Evolutionary conservation across 2,113 vertebrate species (phyloP).

Genomic region (Syngnathus floridae): DNA sequence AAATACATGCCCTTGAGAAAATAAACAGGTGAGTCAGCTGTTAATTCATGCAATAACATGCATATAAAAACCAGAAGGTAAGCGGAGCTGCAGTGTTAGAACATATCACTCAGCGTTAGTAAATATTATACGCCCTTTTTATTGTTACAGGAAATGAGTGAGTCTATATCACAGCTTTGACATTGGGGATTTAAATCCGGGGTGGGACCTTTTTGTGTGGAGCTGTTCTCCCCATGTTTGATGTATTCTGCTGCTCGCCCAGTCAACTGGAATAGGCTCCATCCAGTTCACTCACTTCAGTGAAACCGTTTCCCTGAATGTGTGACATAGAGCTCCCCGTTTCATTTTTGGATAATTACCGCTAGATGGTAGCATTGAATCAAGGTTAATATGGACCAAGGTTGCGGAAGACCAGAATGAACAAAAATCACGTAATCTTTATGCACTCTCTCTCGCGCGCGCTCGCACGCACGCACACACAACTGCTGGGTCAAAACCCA

Average conservation of each 20-base stretch:
- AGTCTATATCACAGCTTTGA: not conserved
- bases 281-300: too few species aligned
- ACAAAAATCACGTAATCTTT: not conserved
- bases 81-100: too few species aligned
- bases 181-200: not conserved
- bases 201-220: too few species aligned
- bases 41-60: not conserved
- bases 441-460: not conserved
- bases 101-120: too few species aligned
- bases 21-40: not conserved
- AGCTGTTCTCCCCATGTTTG: too few species aligned
- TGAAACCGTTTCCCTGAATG: not conserved
- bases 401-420: not conserved
- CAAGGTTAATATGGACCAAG: not conserved
- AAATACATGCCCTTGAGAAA: too few species aligned
- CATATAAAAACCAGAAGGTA: not conserved
- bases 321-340: not conserved
- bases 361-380: slow-evolving; percentile 41
- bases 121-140: too few species aligned
- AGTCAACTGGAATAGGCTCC: too few species aligned
- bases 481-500: too few species aligned
- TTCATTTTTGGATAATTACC: slow-evolving; percentile 20
- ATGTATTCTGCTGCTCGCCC: too few species aligned
- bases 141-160: too few species aligned
- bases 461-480: too few species aligned